Evolutionary conservation across 2,113 vertebrate species (phyloP).

Genomic region (Tichodroma muraria): DNA sequence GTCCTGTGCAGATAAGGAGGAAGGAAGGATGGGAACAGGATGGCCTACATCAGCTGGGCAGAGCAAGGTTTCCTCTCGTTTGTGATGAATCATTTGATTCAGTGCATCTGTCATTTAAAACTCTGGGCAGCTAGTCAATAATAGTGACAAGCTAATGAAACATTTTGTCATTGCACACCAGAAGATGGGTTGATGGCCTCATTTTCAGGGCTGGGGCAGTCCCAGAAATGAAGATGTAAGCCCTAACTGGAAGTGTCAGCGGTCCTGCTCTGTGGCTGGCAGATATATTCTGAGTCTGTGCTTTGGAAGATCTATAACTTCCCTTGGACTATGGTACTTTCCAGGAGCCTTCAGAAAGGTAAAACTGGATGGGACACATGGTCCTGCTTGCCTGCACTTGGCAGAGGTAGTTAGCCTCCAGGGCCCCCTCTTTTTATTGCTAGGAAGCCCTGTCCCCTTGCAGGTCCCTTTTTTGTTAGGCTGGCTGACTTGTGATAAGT

Average conservation of each 20-base stretch:
- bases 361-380: neutral
- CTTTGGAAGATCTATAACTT: neutral
- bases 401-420: neutral
- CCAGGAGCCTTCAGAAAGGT: neutral
- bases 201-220: neutral
- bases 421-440: neutral
- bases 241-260: neutral
- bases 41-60: neutral
- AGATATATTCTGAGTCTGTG: neutral
- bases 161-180: neutral
- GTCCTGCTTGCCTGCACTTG: neutral
- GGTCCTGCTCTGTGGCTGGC: neutral
- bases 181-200: neutral
- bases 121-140: neutral
- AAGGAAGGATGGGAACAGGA: neutral
- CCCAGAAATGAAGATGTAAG: neutral
- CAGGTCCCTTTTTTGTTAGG: neutral
- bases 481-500: neutral
- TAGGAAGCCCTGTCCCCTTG: neutral
- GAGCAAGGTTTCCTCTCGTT: neutral
- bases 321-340: neutral
- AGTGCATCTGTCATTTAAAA: neutral
- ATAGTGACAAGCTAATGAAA: neutral
- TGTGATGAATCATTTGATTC: neutral
- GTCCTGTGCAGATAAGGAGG: neutral